These are phyloP conservation scores for Passer montanus DNA, from an alignment of 2,113 vertebrate genomes.

Conservation along the genomic window DNA sequence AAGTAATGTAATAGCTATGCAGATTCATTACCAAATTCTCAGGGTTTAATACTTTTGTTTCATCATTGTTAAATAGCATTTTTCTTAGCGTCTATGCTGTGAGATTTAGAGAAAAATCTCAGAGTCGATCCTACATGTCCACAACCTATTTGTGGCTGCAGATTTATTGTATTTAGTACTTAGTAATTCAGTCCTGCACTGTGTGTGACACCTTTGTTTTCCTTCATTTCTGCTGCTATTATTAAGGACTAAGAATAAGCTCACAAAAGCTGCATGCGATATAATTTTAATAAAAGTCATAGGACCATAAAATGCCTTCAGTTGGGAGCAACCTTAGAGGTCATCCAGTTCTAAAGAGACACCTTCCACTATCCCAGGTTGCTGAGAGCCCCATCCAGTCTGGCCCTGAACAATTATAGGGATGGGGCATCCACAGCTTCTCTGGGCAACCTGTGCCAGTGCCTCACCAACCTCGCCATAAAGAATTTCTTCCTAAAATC, in stretches of 20 bases:
- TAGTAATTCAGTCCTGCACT: not conserved
- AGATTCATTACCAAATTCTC: not conserved
- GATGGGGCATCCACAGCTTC: not conserved
- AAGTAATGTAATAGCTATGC: not conserved
- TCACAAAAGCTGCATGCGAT: not conserved
- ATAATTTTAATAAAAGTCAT: not conserved
- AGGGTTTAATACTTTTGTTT: not conserved
- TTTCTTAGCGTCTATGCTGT: not conserved
- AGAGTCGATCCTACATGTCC: rapidly evolving
- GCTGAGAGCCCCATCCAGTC: not conserved
- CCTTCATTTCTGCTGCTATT: not conserved
- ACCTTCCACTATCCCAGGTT: not conserved
- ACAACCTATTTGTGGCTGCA: not conserved
- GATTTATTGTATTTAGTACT: not conserved
- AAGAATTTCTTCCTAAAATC: not conserved
- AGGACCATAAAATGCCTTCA: not conserved
- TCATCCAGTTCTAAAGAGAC: not conserved
- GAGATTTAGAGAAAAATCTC: not conserved
- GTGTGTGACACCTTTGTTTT: not conserved
- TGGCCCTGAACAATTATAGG: too few relatives aligned
- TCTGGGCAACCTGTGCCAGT: not conserved
- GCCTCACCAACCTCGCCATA: not conserved
- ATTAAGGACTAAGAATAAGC: not conserved
- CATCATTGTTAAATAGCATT: not conserved
- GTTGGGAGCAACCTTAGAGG: not conserved